Percentiles rank a stretch among this genome's conserved stretches.
phyloP scores from a whole-genome alignment of 2,888 invertebrate genomes.

The Rambutsinella grinnellia region DNA sequence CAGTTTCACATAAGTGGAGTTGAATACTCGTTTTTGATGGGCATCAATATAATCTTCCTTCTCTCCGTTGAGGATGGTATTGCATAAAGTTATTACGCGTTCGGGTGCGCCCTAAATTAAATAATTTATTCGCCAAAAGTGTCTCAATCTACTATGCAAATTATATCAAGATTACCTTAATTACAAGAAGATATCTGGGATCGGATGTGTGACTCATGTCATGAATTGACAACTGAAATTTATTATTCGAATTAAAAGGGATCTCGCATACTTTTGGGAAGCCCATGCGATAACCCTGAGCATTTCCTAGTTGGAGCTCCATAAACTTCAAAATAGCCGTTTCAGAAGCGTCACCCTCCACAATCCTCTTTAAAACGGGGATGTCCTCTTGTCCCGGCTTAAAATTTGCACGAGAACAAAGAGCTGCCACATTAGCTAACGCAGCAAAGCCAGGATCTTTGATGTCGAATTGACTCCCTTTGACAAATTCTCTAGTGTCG shows the following conservation, averaged over 20 bases:
- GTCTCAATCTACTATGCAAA: neutral
- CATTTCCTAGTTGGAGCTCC: slow-evolving; percentile 90
- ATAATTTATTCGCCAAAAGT: neutral
- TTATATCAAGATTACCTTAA: slow-evolving; percentile 74
- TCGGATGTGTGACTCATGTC: slow-evolving; percentile 89
- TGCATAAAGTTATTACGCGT: slow-evolving; percentile 77
- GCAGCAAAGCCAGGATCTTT: slow-evolving; percentile 70
- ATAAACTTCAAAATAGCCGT: slow-evolving; percentile 93
- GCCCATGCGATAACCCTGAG: slow-evolving; percentile 83
- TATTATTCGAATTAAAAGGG: slow-evolving; percentile 96
- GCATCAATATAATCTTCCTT: slow-evolving; percentile 72
- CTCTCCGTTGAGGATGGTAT: slow-evolving; percentile 73
- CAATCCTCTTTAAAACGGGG: slow-evolving; percentile 76
- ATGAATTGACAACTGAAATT: slow-evolving; percentile 95
- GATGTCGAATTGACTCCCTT: slow-evolving; percentile 69
- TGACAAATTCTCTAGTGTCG: slow-evolving; percentile 75
- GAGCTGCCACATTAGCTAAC: slow-evolving; percentile 75
- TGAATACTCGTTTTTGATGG: slow-evolving; percentile 73
- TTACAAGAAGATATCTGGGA: slow-evolving; percentile 87
- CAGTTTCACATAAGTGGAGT: slow-evolving; percentile 80
- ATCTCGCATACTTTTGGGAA: slow-evolving; percentile 92
- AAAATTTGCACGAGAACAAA: slow-evolving; percentile 82
- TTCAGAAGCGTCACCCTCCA: slow-evolving; percentile 95
- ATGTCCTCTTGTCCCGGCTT: slow-evolving; percentile 71
- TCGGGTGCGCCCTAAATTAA: slow-evolving; percentile 82